A percentile compares a stretch with the other conserved stretches of the same genome.
Conservation (phyloP, 2,797 vertebrate genomes). For the Myotis planiceps region DNA sequence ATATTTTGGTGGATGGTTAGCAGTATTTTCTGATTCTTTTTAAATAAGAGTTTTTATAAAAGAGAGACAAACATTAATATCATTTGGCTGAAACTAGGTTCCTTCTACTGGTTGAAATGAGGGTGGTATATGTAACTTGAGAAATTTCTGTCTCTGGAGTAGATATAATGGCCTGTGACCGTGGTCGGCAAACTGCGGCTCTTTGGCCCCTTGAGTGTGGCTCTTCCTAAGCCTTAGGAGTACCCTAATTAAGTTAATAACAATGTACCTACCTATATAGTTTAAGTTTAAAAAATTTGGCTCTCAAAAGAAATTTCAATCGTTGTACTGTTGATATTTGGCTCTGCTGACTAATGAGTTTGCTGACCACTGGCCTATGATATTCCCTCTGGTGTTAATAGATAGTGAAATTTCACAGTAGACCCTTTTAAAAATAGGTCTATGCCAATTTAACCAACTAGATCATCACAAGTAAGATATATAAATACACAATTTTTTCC, state of each 20-base stretch:
- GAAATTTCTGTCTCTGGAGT: slow-evolving; percentile 38
- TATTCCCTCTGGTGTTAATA: not conserved
- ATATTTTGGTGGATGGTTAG: not conserved
- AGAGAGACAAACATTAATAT: not conserved
- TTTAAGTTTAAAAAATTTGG: too few species aligned
- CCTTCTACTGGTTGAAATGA: slow-evolving; percentile 16
- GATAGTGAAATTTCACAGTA: not conserved
- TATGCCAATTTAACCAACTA: not conserved
- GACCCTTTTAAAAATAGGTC: not conserved
- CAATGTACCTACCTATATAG: too few species aligned
- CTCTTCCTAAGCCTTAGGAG: too few species aligned
- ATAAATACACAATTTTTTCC: slow-evolving; percentile 46
- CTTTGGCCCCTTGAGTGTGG: too few species aligned
- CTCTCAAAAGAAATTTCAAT: too few species aligned
- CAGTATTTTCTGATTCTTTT: slow-evolving; percentile 18
- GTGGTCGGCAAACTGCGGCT: too few species aligned
- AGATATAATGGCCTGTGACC: not conserved
- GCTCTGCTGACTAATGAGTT: too few species aligned
- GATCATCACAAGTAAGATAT: not conserved
- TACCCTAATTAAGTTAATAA: too few species aligned
- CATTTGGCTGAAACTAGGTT: slow-evolving; percentile 17
- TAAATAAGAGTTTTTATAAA: slow-evolving; percentile 2
- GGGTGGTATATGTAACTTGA: slow-evolving; percentile 33
- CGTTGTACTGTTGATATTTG: too few species aligned
- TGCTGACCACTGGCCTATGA: not conserved